phyloP scores from a whole-genome alignment of 2,797 vertebrate genomes.

The Apodemus agrarius region DNA sequence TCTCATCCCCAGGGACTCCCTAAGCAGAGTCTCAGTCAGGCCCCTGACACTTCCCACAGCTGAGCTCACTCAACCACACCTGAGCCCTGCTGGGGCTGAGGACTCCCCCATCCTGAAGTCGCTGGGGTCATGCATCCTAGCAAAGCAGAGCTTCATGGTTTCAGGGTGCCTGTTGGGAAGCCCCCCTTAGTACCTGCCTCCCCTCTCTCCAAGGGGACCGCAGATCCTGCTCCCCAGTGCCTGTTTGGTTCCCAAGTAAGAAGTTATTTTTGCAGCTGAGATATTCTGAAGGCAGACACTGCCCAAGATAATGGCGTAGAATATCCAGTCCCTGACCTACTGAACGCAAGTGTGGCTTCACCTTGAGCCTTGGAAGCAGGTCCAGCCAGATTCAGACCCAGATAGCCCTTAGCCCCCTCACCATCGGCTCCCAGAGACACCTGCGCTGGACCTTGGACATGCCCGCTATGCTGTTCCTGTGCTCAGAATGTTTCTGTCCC shows the following conservation, averaged over 20 bases:
- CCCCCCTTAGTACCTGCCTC: neutral
- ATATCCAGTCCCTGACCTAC: neutral
- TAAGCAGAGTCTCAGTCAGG: neutral
- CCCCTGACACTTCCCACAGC: neutral
- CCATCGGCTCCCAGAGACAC: neutral
- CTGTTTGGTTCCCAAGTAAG: too few relatives aligned
- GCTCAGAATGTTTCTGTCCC: neutral
- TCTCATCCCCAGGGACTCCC: neutral
- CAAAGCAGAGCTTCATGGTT: neutral
- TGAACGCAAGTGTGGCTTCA: neutral
- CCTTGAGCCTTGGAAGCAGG: neutral
- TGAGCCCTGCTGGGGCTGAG: too few relatives aligned
- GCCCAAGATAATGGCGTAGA: too few relatives aligned
- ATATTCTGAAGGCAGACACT: neutral
- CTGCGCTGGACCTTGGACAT: fast-evolving
- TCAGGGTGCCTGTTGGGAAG: neutral
- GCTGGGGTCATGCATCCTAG: fast-evolving
- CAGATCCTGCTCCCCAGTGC: neutral
- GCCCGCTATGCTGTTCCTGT: fast-evolving
- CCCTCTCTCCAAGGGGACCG: fast-evolving
- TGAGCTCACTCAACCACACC: neutral
- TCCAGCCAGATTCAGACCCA: neutral
- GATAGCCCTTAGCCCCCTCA: neutral
- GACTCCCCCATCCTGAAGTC: neutral
- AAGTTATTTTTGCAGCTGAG: neutral